phyloP scores from a whole-genome alignment of 2,888 invertebrate genomes.

The Notodonta dromedarius region DNA sequence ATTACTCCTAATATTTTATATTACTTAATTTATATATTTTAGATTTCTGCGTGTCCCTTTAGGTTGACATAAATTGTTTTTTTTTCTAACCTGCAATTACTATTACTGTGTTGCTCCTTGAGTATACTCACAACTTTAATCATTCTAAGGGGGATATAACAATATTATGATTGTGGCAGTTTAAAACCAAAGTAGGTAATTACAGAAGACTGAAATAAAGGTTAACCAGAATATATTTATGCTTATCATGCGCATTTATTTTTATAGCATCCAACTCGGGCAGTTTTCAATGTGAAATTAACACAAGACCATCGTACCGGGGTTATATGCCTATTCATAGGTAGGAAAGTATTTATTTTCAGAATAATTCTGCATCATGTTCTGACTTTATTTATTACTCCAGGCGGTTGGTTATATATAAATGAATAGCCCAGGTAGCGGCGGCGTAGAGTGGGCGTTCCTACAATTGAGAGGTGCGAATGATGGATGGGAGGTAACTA shows the following conservation, averaged over 20 bases:
- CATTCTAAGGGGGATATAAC: neutral
- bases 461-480: constrained; percentile 16
- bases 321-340: neutral
- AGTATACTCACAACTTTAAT: no score
- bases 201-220: neutral
- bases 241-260: neutral
- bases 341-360: neutral
- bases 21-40: no score
- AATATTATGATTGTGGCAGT: constrained; percentile 14
- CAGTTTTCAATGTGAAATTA: neutral
- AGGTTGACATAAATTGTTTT: no score
- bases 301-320: constrained; percentile 1
- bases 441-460: constrained; percentile 26
- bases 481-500: constrained; percentile 16
- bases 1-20: no score
- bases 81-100: no score
- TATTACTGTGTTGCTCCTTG: no score
- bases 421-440: constrained; percentile 23
- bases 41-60: no score
- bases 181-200: neutral
- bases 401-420: constrained; percentile 15
- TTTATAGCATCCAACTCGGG: neutral
- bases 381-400: constrained; percentile 31
- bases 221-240: constrained; percentile 3
- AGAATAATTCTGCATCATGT: constrained; percentile 8